These are phyloP conservation scores for Crematogaster levior DNA, from an alignment of 2,888 invertebrate genomes.

Conservation along the genomic window DNA sequence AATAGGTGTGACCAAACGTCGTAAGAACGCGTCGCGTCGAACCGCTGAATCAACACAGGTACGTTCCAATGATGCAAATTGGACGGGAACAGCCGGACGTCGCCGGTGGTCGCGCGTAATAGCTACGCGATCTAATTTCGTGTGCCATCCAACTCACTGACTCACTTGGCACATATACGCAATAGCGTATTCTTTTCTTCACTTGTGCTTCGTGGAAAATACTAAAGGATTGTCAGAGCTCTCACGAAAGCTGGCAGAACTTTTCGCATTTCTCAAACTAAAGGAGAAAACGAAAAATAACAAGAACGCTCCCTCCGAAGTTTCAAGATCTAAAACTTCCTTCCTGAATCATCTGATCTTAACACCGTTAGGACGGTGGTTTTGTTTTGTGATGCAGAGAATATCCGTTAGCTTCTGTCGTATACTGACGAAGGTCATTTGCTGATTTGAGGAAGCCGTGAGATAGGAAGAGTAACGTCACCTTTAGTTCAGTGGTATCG, in stretches of 20 bases:
- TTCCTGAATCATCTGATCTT: neutral
- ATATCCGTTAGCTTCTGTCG: neutral
- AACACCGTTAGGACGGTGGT: neutral
- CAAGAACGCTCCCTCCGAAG: too few species aligned
- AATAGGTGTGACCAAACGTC: constrained; percentile 35
- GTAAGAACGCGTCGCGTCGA: constrained; percentile 51
- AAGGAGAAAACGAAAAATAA: neutral
- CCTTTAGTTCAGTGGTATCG: constrained; percentile 71
- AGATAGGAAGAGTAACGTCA: constrained; percentile 50
- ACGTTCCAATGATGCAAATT: constrained; percentile 65
- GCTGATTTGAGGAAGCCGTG: constrained; percentile 6
- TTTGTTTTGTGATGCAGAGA: neutral
- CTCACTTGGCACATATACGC: constrained; percentile 74
- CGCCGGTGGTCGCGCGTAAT: constrained; percentile 63
- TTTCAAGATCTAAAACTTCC: neutral
- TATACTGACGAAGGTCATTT: constrained; percentile 13
- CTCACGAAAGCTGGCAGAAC: constrained; percentile 59
- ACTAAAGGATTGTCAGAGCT: constrained; percentile 46
- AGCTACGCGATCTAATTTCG: constrained; percentile 74
- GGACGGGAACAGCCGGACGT: constrained; percentile 60
- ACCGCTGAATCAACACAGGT: constrained; percentile 70
- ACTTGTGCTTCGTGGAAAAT: constrained; percentile 60
- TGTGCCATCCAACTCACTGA: constrained; percentile 74
- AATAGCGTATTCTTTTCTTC: constrained; percentile 66
- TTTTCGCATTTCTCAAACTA: neutral